Evolutionary conservation across 2,797 vertebrate species (phyloP).

Genomic region (Gymnoscopelus braueri): DNA sequence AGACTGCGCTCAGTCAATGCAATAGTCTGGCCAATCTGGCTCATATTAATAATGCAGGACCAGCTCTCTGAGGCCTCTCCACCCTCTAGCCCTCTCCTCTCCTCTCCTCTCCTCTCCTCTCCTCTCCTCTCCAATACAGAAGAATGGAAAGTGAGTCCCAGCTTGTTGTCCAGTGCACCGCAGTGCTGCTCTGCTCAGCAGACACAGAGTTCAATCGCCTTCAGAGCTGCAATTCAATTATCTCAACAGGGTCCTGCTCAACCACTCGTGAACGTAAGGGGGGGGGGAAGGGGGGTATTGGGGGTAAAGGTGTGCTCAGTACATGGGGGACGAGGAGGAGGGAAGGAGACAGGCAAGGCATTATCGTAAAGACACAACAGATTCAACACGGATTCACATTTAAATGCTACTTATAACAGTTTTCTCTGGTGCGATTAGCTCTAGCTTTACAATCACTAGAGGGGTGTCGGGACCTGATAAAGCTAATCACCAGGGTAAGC

Average conservation of each 20-base stretch:
- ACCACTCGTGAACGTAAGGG: conserved; percentile 67
- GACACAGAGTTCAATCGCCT: conserved; percentile 85
- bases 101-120: conserved; percentile 55
- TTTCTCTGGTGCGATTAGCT: conserved; percentile 63
- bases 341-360: neutral
- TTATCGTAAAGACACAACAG: conserved; percentile 60
- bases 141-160: conserved; percentile 73
- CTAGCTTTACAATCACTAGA: conserved; percentile 65
- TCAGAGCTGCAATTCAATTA: conserved; percentile 84
- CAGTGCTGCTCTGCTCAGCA: conserved; percentile 69
- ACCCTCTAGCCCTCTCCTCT: conserved; percentile 40
- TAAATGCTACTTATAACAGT: conserved; percentile 49
- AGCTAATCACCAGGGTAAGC: conserved; percentile 73
- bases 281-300: neutral
- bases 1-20: conserved; percentile 50
- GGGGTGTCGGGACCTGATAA: conserved; percentile 76
- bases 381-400: conserved; percentile 66
- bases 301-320: conserved; percentile 63
- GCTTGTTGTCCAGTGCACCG: conserved; percentile 74
- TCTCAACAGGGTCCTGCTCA: conserved; percentile 72
- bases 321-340: conserved; percentile 8
- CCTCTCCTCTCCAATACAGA: conserved; percentile 28
- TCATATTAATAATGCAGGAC: conserved; percentile 80
- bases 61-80: conserved; percentile 54
- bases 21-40: conserved; percentile 66